Conservation (phyloP, 2,113 vertebrate genomes). For the Capricornis sumatraensis region DNA sequence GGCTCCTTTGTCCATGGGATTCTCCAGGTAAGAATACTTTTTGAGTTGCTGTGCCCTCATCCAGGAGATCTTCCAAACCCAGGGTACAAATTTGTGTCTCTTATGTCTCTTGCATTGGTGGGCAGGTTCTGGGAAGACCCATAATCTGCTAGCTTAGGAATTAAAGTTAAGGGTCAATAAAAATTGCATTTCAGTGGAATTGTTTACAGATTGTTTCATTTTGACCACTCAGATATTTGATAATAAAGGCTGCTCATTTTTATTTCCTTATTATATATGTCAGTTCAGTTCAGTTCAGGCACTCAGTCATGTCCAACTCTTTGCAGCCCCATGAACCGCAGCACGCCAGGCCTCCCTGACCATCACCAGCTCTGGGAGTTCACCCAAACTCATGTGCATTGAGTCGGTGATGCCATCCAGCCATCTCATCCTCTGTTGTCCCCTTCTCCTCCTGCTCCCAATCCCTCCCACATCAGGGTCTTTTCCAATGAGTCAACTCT, state of each 20-base stretch:
- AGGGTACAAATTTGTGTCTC: background rate
- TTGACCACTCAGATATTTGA: background rate
- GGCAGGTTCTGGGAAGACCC: background rate
- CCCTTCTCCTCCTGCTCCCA: too few relatives aligned
- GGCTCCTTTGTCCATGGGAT: background rate
- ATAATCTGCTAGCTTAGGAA: background rate
- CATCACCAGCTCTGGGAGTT: too few relatives aligned
- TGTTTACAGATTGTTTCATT: background rate
- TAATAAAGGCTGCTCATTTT: background rate
- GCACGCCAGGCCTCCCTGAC: too few relatives aligned
- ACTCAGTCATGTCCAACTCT: accelerated
- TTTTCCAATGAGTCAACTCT: too few relatives aligned
- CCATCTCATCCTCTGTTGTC: too few relatives aligned
- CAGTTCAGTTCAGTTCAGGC: background rate
- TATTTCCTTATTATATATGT: background rate
- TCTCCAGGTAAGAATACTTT: background rate
- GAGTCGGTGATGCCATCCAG: too few relatives aligned
- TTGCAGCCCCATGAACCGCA: too few relatives aligned
- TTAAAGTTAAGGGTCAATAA: background rate
- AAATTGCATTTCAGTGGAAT: background rate
- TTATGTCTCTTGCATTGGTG: background rate
- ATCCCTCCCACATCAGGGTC: too few relatives aligned
- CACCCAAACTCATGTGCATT: too few relatives aligned
- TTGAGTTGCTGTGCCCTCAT: background rate
- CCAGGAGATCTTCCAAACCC: background rate